phyloP scores from a whole-genome alignment of 2,113 vertebrate species.

The Neodontobutis hainanensis region DNA sequence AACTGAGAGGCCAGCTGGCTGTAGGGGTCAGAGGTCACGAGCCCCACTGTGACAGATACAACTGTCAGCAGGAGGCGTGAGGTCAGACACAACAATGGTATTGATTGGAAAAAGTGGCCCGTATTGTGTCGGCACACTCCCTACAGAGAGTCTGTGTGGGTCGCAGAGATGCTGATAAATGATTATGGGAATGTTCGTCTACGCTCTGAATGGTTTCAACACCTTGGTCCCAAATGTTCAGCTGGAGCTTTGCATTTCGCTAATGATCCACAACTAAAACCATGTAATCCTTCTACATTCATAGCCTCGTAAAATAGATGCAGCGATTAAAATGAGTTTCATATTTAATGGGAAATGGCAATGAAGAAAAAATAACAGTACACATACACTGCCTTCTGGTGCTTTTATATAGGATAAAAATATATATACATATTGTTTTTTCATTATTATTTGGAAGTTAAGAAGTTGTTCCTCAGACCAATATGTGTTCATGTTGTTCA shows the following conservation, averaged over 20 bases:
- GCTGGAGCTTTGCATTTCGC: constrained; percentile 11
- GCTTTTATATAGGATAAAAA: too few species aligned
- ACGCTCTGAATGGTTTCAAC: constrained; percentile 1
- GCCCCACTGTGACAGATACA: constrained; percentile 40
- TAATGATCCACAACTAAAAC: constrained; percentile 4
- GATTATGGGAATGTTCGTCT: constrained; percentile 26
- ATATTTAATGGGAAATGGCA: too few species aligned
- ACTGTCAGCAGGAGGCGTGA: constrained; percentile 54
- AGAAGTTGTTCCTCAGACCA: too few species aligned
- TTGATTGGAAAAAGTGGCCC: constrained; percentile 62
- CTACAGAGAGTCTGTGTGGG: constrained; percentile 57
- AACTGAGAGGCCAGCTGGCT: constrained; percentile 64
- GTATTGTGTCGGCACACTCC: constrained; percentile 67
- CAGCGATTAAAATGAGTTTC: too few species aligned
- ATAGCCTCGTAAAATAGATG: neutral
- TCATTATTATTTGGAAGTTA: too few species aligned
- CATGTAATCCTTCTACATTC: neutral
- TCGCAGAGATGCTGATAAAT: constrained; percentile 53
- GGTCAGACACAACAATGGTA: constrained; percentile 64
- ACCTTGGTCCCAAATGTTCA: constrained; percentile 48
- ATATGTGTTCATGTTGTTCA: too few species aligned
- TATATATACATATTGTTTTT: too few species aligned
- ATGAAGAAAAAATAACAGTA: too few species aligned
- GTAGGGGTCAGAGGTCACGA: constrained; percentile 44
- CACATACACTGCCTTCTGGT: too few species aligned